phyloP scores from a whole-genome alignment of 2,113 vertebrate genomes.

The Amia ocellicauda region DNA sequence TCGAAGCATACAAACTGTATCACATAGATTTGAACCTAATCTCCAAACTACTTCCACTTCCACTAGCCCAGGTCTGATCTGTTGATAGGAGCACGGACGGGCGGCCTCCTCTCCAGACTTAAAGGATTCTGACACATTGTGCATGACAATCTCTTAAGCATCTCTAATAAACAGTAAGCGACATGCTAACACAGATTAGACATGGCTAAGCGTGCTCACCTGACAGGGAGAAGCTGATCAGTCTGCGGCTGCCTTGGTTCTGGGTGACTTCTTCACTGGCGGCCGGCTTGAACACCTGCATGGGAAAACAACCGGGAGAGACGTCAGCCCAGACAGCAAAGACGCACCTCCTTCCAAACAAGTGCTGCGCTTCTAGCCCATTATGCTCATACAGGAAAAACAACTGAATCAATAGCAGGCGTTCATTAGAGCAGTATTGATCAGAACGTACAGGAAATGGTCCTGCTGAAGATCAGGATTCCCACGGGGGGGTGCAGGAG shows the following conservation, averaged over 20 bases:
- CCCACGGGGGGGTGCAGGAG: slow-evolving; percentile 8
- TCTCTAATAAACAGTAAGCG: too few relatives aligned
- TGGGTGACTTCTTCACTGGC: slow-evolving; percentile 77
- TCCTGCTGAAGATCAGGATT: neutral
- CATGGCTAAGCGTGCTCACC: slow-evolving; percentile 57
- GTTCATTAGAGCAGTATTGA: slow-evolving; percentile 43
- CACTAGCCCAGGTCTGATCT: too few relatives aligned
- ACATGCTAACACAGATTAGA: neutral
- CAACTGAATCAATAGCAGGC: slow-evolving; percentile 33
- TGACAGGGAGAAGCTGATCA: slow-evolving; percentile 94
- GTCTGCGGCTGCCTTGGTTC: slow-evolving; percentile 79
- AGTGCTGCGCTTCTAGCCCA: slow-evolving; percentile 26
- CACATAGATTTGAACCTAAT: too few relatives aligned
- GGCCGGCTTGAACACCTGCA: slow-evolving; percentile 84
- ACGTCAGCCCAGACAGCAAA: too few relatives aligned
- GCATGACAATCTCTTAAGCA: too few relatives aligned
- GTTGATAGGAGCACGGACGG: too few relatives aligned
- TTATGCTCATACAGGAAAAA: slow-evolving; percentile 13
- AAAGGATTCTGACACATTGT: too few relatives aligned
- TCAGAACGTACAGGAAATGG: slow-evolving; percentile 37
- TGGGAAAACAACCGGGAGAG: slow-evolving; percentile 33
- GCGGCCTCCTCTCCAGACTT: too few relatives aligned
- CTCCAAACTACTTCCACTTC: too few relatives aligned
- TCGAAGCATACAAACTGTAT: too few relatives aligned
- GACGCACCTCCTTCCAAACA: neutral